These are phyloP conservation scores for Aphis gossypii DNA, from an alignment of 1,140 invertebrate genomes.

Conservation along the genomic window DNA sequence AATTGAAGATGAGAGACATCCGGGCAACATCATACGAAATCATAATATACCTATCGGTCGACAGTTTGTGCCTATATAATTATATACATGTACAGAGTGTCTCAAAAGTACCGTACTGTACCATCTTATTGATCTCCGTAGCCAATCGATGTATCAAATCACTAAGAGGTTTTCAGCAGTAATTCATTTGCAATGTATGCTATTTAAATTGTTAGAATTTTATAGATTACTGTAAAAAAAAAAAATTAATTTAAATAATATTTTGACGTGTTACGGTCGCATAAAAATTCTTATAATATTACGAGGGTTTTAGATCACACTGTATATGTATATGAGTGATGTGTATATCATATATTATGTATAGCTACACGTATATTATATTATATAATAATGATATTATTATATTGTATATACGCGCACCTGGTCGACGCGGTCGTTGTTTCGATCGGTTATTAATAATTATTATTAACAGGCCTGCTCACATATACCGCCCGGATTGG, in stretches of 20 bases:
- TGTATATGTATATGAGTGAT: background rate
- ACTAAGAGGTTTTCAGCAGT: background rate
- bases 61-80: background rate
- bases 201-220: background rate
- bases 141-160: background rate
- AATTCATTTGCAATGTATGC: background rate
- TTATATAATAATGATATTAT: background rate
- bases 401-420: background rate
- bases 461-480: background rate
- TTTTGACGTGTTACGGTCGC: background rate
- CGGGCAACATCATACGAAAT: background rate
- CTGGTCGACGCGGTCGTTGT: slow-evolving; percentile 20
- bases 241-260: background rate
- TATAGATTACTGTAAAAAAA: background rate
- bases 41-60: background rate
- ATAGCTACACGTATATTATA: background rate
- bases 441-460: slow-evolving; percentile 26
- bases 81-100: background rate
- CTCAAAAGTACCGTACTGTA: background rate
- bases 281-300: background rate
- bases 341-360: background rate
- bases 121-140: background rate
- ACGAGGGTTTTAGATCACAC: background rate
- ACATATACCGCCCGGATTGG: background rate
- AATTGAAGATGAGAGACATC: background rate